Conservation (phyloP, 2,888 invertebrate species). For the Rhingia campestris region DNA sequence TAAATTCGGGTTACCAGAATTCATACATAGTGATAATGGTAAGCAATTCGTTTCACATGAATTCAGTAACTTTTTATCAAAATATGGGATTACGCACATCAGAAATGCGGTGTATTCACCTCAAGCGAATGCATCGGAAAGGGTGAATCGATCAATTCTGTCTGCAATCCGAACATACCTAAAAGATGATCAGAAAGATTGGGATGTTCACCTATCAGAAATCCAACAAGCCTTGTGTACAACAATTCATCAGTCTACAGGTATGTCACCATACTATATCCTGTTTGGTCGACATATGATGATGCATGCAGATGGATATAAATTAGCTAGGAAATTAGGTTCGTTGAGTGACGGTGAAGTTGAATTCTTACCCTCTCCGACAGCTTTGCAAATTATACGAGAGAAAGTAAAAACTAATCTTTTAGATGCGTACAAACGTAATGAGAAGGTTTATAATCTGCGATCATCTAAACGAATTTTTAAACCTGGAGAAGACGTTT, state of each 20-base stretch:
- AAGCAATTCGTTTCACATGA: conserved; percentile 64
- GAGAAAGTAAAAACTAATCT: too few species aligned
- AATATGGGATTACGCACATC: conserved; percentile 52
- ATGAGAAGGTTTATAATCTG: too few species aligned
- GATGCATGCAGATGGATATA: too few species aligned
- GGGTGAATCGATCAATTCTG: conserved; percentile 76
- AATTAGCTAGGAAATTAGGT: too few species aligned
- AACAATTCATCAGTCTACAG: conserved; percentile 10
- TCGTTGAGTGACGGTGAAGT: too few species aligned
- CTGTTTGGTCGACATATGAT: background rate
- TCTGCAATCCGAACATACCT: conserved; percentile 74
- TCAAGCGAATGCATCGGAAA: conserved; percentile 78
- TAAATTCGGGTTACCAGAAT: conserved; percentile 58
- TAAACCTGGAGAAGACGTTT: too few species aligned
- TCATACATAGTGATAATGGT: conserved; percentile 75
- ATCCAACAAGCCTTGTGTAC: conserved; percentile 24
- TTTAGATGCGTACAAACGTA: too few species aligned
- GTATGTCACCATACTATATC: conserved; percentile 18
- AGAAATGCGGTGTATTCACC: conserved; percentile 77
- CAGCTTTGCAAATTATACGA: too few species aligned
- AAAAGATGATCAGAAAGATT: conserved; percentile 6
- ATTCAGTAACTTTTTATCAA: conserved; percentile 42
- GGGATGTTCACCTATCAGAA: conserved; percentile 10
- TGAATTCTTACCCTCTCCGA: too few species aligned
- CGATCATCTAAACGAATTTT: too few species aligned